A percentile compares a stretch with the other conserved stretches of the same genome.
These are phyloP conservation scores for Periophthalmus modestus DNA, from an alignment of 2,113 vertebrate genomes.

Conservation along the genomic window DNA sequence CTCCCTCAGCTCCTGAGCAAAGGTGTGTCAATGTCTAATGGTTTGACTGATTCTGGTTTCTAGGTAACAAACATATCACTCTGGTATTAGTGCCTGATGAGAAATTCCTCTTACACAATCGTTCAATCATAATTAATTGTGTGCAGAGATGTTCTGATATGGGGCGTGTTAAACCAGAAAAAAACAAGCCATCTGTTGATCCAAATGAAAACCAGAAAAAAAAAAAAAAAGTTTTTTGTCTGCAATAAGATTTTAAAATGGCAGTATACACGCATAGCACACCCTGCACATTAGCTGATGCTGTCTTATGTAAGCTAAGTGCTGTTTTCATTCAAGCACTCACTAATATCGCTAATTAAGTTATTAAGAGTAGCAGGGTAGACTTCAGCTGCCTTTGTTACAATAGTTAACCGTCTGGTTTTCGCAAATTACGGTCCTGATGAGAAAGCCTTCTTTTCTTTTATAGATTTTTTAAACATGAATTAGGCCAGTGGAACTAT, in stretches of 20 bases:
- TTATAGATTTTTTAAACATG: not conserved
- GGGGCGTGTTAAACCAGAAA: not conserved
- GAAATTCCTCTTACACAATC: slow-evolving; percentile 18
- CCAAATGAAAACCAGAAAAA: not conserved
- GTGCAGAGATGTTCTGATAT: not conserved
- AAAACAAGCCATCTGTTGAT: not conserved
- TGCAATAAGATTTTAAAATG: not conserved
- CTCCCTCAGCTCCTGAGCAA: slow-evolving; percentile 12
- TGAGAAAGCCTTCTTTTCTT: not conserved
- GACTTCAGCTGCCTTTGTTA: not conserved
- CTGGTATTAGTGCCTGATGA: slow-evolving; percentile 2
- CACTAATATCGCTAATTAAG: not conserved
- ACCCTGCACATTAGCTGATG: not conserved
- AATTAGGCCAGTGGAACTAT: no score
- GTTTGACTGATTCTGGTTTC: slow-evolving; percentile 33
- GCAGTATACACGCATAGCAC: no score
- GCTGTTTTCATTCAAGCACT: not conserved
- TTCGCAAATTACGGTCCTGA: not conserved
- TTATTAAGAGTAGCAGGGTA: not conserved
- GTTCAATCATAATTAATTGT: not conserved
- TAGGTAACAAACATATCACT: slow-evolving; percentile 21
- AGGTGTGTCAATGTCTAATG: slow-evolving; percentile 38
- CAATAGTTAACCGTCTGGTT: not conserved
- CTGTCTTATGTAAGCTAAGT: not conserved
- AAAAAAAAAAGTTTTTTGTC: not conserved